Evolutionary conservation across 2,888 invertebrate genomes (phyloP), one percentile per base, ranked within the genome.

Genomic region (Eupithecia subumbrata): DNA sequence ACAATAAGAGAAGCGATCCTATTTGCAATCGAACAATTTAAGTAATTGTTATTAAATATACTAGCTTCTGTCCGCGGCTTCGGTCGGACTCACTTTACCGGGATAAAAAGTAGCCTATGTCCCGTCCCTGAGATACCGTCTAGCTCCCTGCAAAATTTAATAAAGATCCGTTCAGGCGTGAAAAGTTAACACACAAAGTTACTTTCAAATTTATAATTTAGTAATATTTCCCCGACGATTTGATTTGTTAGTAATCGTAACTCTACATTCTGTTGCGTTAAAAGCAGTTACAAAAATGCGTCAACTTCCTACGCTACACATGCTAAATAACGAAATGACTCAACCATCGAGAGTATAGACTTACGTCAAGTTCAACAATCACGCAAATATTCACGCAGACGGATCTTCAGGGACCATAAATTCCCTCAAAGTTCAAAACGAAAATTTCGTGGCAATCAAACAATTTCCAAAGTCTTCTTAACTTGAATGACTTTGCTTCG

Each of bases 371-470:
- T 72, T 68, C 48, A 69, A 78, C 74, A 45, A 75, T 79, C 79
- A 78, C 72, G 76, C 75, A 79, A 79, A 68, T 77, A 73, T 80
- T 74, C 73, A 78, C 69, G 77, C 79, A 22, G 71, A 68, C 72
- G 76, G 63, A 73, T 72, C 74, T 71, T 52, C 74, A 70, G 66
- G 74, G 43, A 67, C 75, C 66, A 75, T 73, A 76, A 77, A 78
- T 78, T 76, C 80, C 78, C 78, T 78, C 75, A 75, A 79, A 79
- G 78, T 76, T 74, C 69, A 80, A 76, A 78, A 75, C 74, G 78
- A 80, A 84, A 84, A 83, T 83, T 83, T 80, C 80, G 77, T 77
- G 81, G 82, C 84, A 85, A 85, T 84, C 83, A 83, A 86, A 86
- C 83, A 84, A 83, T 72, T 79, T 64, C 78, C 80, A 69, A 85